Base-by-base conservation (phyloP, 2,888 invertebrate species). In the Ferdinandea cuprea region DNA sequence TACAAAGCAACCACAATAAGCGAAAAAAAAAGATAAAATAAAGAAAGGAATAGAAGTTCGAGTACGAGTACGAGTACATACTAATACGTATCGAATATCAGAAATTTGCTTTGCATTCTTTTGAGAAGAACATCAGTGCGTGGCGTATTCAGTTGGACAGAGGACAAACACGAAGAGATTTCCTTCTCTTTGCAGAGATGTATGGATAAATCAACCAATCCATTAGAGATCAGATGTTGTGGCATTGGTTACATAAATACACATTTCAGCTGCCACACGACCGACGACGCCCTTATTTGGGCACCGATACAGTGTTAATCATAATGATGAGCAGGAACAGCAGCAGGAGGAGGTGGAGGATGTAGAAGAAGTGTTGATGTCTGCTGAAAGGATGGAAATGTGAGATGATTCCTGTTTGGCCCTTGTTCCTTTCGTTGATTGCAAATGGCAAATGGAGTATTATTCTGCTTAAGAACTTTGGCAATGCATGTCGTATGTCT, bases 181-280 rank as follows among this genome's bases (percentile, higher is more conserved):
- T 65, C 40, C 11, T 65, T 52, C 59, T 25, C 61, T 56, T 50
- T 52, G 42, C 50, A 21, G 30, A 35, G 58, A 61, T 61, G 30
- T 44, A 44, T 71, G 61, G 77, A 76, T 83, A 83, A 83, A 77
- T 83, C 73, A 78, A 73, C 72, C 72, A 83, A 83, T 83, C 83
- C 83, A 83, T 83, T 83, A 83, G 78, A 73, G 66, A 73, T 83
- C 83, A 83, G 78, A 83, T 83, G 78, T 63, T 83, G 83, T 78
- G 83, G 78, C 68, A 83, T 83, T 83, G 68, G 83, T 83, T 68
- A 83, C 78, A 83, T 73, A 68, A 30, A 78, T 63, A 61, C 68
- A 68, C 68, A 68, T 56, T 78, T 37, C 15, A 32, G 30, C 21
- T 44, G n/a, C 15, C 32, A 17, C 68, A 40, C n/a, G n/a, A n/a